Percentiles rank a stretch among this genome's conserved stretches.
Conservation (phyloP, 1,140 invertebrate species). For the Saccostrea echinata region DNA sequence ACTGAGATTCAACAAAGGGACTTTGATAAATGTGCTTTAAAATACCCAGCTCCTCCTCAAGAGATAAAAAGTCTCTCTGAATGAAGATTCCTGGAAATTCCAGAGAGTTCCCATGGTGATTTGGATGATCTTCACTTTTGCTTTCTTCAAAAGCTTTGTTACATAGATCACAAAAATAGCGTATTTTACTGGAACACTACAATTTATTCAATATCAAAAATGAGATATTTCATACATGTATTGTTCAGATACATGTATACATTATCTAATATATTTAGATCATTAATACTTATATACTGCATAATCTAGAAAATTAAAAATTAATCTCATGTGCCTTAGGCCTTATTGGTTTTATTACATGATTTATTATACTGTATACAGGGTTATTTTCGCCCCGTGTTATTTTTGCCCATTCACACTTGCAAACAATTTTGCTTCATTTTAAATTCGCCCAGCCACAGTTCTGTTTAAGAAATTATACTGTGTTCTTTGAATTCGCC, state of each 20-base stretch:
- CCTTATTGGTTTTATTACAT: no score
- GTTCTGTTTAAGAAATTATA: no score
- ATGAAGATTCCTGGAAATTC: constrained; percentile 79
- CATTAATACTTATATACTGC: no score
- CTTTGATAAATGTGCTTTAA: constrained; percentile 88
- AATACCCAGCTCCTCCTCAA: constrained; percentile 86
- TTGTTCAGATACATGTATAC: background rate
- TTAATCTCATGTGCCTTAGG: no score
- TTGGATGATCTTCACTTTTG: constrained; percentile 38
- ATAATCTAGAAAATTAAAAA: no score
- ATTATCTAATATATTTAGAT: no score
- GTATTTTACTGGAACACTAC: constrained; percentile 12
- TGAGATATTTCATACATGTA: background rate
- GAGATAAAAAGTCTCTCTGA: constrained; percentile 86
- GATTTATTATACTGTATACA: no score
- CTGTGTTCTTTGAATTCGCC: no score
- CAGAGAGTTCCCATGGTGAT: constrained; percentile 51
- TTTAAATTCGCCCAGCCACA: no score
- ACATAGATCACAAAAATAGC: constrained; percentile 55
- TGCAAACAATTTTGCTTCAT: no score
- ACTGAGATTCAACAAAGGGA: constrained; percentile 95
- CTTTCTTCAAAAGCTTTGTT: constrained; percentile 49
- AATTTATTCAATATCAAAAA: background rate
- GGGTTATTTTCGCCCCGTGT: no score
- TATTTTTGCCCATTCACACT: no score